Evolutionary conservation across 2,113 vertebrate genomes (phyloP).

Genomic region (Notarius lentiginosus): DNA sequence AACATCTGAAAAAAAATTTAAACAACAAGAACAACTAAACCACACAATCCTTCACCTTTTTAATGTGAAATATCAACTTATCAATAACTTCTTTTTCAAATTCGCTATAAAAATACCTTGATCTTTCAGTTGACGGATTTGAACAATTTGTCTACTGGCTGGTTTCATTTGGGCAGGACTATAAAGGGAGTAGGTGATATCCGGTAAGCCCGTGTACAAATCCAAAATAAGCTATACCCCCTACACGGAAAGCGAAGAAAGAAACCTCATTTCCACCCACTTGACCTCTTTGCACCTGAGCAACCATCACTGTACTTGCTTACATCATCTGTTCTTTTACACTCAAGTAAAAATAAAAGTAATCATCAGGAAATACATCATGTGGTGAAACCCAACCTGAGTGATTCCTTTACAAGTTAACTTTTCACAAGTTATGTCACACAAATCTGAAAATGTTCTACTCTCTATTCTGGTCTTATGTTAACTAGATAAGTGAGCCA

Average conservation of each 20-base stretch:
- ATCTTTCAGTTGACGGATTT: not conserved
- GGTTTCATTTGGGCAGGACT: not conserved
- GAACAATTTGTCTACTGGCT: too few relatives aligned
- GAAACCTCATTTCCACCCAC: not conserved
- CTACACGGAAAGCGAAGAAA: not conserved
- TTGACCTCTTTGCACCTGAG: not conserved
- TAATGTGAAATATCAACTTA: not conserved
- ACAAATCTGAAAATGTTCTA: not conserved
- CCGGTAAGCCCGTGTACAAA: not conserved
- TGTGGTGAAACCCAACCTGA: not conserved
- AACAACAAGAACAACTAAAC: not conserved
- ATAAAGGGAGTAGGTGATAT: not conserved
- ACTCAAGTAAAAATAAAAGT: not conserved
- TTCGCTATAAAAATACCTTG: not conserved
- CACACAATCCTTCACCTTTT: not conserved
- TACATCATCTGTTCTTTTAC: not conserved
- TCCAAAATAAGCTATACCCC: not conserved
- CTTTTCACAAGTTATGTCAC: not conserved
- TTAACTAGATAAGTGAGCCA: not conserved
- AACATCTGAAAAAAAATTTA: not conserved
- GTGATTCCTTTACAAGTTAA: not conserved
- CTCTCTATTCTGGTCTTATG: not conserved
- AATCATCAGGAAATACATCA: not conserved
- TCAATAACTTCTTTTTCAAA: not conserved
- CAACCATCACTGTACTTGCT: not conserved